A percentile compares a stretch with the other conserved stretches of the same genome.
phyloP scores from a whole-genome alignment of 2,888 invertebrate species.

The Plemyria rubiginata region DNA sequence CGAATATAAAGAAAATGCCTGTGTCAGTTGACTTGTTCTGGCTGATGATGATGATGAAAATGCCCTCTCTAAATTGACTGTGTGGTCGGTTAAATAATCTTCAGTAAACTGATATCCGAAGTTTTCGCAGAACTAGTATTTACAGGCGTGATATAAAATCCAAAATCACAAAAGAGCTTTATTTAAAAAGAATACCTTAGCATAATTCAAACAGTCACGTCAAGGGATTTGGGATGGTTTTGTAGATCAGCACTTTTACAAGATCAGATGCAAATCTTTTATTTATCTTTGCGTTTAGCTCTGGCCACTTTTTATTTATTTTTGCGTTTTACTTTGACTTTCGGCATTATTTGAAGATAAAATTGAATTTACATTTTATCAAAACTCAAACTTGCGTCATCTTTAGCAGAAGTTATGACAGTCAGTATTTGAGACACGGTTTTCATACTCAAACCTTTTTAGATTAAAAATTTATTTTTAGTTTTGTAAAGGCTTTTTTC shows the following conservation, averaged over 20 bases:
- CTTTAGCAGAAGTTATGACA: background rate
- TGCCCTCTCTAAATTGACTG: too few species aligned
- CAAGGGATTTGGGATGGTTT: slow-evolving; percentile 20
- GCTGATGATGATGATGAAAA: too few species aligned
- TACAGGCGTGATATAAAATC: background rate
- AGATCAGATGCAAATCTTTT: slow-evolving; percentile 32
- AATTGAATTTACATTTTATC: slow-evolving; percentile 23
- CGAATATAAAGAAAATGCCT: too few species aligned
- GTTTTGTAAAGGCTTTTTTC: too few species aligned
- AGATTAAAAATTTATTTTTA: too few species aligned
- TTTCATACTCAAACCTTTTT: background rate
- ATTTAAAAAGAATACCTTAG: slow-evolving; percentile 1
- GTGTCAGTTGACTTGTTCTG: too few species aligned
- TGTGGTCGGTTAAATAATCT: too few species aligned
- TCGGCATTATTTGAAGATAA: slow-evolving; percentile 23
- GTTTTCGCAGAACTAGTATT: too few species aligned
- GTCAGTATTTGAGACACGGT: background rate
- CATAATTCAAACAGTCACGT: slow-evolving; percentile 16
- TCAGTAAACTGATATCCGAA: too few species aligned
- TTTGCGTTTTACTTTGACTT: slow-evolving; percentile 19
- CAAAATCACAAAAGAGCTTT: background rate
- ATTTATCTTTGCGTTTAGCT: slow-evolving; percentile 24
- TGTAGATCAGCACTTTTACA: slow-evolving; percentile 25
- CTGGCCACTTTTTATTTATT: slow-evolving; percentile 25
- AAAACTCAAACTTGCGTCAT: background rate